Base-by-base conservation (phyloP, 2,113 vertebrate species). In the Glaucomys volans region DNA sequence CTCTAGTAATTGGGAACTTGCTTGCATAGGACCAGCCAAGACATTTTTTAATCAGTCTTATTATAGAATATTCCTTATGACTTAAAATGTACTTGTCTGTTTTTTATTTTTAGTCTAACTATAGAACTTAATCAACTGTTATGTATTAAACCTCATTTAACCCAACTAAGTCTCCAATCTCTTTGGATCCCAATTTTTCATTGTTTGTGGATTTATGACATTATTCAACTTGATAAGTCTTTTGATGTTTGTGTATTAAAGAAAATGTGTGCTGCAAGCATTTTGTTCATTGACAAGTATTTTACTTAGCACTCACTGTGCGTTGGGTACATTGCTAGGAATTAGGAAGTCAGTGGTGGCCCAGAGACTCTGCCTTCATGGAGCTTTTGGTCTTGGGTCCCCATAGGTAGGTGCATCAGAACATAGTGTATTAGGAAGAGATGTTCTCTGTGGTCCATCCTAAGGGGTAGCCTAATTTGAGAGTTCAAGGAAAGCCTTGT, bases 51-150 rank as follows among this genome's bases (percentile, higher is more conserved):
- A 37, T 54, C 44, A 54, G 47, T 90, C 89, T 83, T 83, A 76
- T 82, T 82, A 59, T 87, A 76, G 83, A 90, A 69, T 57, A 62
- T 40, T 76, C n/a, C 57, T 76, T 82, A 59, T n/a, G 13, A 81
- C 69, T 62, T 85, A 62, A 44, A 59, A 64, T 50, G 94, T 17
- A 50, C 3, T 69, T 71, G 14, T 75, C 42, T 90, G 8, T 69
- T n/a, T 95, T 92, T 57, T 84, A 26, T 42, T 92, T 95, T 91
- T 54, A 50, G 22, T 67, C 81, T 87, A 52, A 74, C 18, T 76
- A 4, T 69, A 86, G 28, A 83, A 1, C 20, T 62, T 76, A 64
- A 59, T 17, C 37, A 75, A n/a, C 8, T 64, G 37, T 62, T 13
- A 16, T 14, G 26, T 44, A 66, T 81, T 86, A 54, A 66, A 59